Evolutionary conservation across 2,888 invertebrate genomes (phyloP).

Genomic region (Acrobasis consociella): DNA sequence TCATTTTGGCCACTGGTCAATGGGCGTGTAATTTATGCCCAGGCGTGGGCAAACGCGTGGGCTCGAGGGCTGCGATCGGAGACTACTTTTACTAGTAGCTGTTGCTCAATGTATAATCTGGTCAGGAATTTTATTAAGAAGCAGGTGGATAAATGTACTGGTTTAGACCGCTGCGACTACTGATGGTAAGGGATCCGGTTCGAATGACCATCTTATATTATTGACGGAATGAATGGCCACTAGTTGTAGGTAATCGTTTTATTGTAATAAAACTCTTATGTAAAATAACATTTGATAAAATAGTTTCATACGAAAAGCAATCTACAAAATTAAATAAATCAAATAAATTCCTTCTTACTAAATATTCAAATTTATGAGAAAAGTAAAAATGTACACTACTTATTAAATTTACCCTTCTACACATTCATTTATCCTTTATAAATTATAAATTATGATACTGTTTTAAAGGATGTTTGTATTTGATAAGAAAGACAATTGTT

Average conservation of each 20-base stretch:
- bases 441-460: neutral
- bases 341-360: no score
- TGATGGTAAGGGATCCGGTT: neutral
- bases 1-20: constrained; percentile 74
- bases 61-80: constrained; percentile 38
- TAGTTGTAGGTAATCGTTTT: no score
- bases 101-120: constrained; percentile 39
- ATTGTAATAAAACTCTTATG: no score
- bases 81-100: constrained; percentile 59
- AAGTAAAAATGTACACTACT: no score
- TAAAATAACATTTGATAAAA: no score
- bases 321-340: no score
- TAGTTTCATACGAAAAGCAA: no score
- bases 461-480: neutral
- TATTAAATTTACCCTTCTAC: no score
- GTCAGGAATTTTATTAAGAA: constrained; percentile 18
- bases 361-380: no score
- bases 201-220: constrained; percentile 2
- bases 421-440: neutral
- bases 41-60: constrained; percentile 56
- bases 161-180: neutral
- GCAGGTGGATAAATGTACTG: constrained; percentile 16
- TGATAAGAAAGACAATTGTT: neutral
- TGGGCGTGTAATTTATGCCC: constrained; percentile 45
- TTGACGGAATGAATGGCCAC: neutral